These are phyloP conservation scores for Stenolophus ochropezus DNA, from an alignment of 2,888 invertebrate species.

Conservation along the genomic window DNA sequence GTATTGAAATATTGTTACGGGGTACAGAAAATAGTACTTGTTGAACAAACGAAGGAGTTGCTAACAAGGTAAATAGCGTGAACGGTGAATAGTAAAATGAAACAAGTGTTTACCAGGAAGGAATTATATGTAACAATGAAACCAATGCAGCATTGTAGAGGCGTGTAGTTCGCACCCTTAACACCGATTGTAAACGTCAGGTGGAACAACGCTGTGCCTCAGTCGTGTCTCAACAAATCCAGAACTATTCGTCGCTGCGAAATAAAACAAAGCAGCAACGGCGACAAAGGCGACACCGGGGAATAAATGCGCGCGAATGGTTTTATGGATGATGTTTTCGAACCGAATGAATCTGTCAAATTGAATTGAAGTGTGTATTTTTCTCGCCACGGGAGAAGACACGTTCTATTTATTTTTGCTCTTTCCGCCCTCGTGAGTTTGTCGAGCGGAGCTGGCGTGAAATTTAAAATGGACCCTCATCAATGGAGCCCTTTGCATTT, in stretches of 20 bases:
- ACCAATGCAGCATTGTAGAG: not conserved
- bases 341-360: conserved; percentile 58
- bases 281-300: conserved; percentile 26
- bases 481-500: conserved; percentile 45
- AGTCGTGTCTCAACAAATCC: conserved; percentile 35
- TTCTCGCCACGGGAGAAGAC: conserved; percentile 53
- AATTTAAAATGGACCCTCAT: conserved; percentile 59
- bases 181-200: conserved; percentile 21
- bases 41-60: no score
- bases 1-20: no score
- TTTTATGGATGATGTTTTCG: conserved; percentile 55
- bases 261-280: conserved; percentile 31
- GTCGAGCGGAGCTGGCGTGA: conserved; percentile 55
- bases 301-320: conserved; percentile 41
- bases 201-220: not conserved
- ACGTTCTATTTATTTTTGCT: conserved; percentile 60
- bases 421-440: conserved; percentile 47
- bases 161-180: not conserved
- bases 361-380: conserved; percentile 60
- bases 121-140: not conserved
- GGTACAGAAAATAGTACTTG: no score
- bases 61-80: no score
- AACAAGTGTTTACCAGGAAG: not conserved
- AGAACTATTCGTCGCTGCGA: conserved; percentile 21
- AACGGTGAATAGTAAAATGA: not conserved